A percentile compares a stretch with the other conserved stretches of the same genome.
Conservation (phyloP, 2,888 invertebrate genomes). For the Boloria euphrosyne region DNA sequence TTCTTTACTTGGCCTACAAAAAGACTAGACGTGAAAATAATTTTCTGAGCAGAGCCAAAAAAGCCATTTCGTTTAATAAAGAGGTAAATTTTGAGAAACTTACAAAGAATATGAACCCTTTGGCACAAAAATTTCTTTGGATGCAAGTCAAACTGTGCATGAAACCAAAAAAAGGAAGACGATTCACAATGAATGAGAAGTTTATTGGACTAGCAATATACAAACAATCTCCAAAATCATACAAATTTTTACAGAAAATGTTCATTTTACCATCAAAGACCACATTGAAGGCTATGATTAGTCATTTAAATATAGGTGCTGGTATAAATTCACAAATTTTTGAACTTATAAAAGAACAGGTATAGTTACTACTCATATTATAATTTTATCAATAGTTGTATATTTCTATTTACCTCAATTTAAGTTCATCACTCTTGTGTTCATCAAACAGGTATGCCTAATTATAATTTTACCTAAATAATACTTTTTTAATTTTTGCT, state of each 20-base stretch:
- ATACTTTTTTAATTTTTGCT: not conserved
- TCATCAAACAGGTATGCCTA: not conserved
- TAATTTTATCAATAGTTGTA: not conserved
- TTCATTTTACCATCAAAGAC: slow-evolving; percentile 13
- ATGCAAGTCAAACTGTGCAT: not conserved
- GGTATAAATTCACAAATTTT: slow-evolving; percentile 31
- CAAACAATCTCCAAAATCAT: slow-evolving; percentile 14
- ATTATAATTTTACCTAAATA: not conserved
- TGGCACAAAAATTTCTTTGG: not conserved
- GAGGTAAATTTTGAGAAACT: not conserved
- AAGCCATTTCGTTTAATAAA: not conserved
- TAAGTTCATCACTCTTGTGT: not conserved
- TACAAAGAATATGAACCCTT: not conserved
- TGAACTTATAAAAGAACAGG: slow-evolving; percentile 19
- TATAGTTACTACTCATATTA: not conserved
- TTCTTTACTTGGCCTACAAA: not conserved
- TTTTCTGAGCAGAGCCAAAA: not conserved
- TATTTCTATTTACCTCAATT: not conserved
- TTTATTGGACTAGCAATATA: not conserved
- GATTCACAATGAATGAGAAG: not conserved
- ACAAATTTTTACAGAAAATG: slow-evolving; percentile 16
- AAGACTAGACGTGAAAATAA: not conserved
- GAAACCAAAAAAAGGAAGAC: not conserved
- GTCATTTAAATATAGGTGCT: slow-evolving; percentile 13
- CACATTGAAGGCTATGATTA: not conserved